These are phyloP conservation scores for Pecten maximus DNA, from an alignment of 2,888 invertebrate species.

Conservation along the genomic window DNA sequence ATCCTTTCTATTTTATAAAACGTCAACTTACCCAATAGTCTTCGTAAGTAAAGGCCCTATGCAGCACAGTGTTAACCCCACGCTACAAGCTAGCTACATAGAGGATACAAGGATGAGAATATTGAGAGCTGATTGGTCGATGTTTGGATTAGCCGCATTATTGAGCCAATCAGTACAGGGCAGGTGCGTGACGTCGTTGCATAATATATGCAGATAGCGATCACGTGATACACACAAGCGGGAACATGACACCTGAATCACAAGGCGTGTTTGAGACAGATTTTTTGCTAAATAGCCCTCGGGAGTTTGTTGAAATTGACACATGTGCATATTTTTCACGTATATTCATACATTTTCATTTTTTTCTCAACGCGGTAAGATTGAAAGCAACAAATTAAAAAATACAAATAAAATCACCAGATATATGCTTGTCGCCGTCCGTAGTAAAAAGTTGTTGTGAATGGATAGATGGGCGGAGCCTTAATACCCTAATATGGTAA, in stretches of 20 bases:
- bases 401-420: neutral
- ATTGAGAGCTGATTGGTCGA: conserved; percentile 70
- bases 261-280: neutral
- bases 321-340: neutral
- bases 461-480: conserved; percentile 58
- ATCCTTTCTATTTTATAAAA: neutral
- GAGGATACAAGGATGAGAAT: conserved; percentile 53
- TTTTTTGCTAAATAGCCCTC: neutral
- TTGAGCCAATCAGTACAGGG: conserved; percentile 72
- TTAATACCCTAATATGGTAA: conserved; percentile 58
- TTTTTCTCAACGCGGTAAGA: neutral
- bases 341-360: neutral
- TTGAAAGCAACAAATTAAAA: neutral
- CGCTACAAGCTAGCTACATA: conserved; percentile 64
- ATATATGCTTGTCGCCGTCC: neutral
- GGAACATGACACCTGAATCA: conserved; percentile 60
- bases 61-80: conserved; percentile 56
- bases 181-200: conserved; percentile 60
- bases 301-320: neutral
- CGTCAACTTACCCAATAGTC: conserved; percentile 33
- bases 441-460: conserved; percentile 23
- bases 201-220: conserved; percentile 59
- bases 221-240: conserved; percentile 55
- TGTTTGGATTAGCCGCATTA: conserved; percentile 69
- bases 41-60: conserved; percentile 37